These are phyloP conservation scores for Lophochroa leadbeateri DNA, from an alignment of 2,113 vertebrate species.

Conservation along the genomic window DNA sequence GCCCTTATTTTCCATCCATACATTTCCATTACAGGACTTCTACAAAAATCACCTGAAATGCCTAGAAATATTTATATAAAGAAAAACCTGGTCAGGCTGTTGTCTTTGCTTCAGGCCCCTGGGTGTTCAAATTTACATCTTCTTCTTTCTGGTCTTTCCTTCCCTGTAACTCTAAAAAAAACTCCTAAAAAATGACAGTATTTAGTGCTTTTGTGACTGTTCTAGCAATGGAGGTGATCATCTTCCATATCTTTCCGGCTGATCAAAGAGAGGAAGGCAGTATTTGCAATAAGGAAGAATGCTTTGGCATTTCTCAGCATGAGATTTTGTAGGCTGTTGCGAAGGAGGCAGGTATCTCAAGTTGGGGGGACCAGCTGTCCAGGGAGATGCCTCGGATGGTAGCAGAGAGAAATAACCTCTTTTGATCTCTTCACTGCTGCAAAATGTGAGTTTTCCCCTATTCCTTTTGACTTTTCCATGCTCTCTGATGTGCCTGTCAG, in stretches of 20 bases:
- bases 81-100: not conserved
- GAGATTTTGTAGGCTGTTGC: slow-evolving; percentile 48
- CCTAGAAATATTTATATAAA: not conserved
- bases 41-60: not conserved
- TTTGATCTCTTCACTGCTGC: slow-evolving; percentile 29
- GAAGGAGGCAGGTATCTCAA: slow-evolving; percentile 60
- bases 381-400: not conserved
- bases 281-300: not conserved
- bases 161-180: not conserved
- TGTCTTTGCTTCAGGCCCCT: not conserved
- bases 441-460: not conserved
- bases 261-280: slow-evolving; percentile 46
- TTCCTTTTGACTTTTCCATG: not conserved
- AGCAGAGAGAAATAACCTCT: slow-evolving; percentile 36
- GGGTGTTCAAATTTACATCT: not conserved
- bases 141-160: not conserved
- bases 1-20: not conserved
- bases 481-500: slow-evolving; percentile 30
- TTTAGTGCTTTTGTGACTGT: not conserved
- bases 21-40: not conserved
- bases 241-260: not conserved
- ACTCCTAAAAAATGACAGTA: slow-evolving; percentile 4
- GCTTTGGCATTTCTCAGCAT: slow-evolving; percentile 46
- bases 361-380: slow-evolving; percentile 5
- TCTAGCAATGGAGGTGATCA: not conserved